phyloP scores from a whole-genome alignment of 2,888 invertebrate genomes.

The Lathronympha strigana region DNA sequence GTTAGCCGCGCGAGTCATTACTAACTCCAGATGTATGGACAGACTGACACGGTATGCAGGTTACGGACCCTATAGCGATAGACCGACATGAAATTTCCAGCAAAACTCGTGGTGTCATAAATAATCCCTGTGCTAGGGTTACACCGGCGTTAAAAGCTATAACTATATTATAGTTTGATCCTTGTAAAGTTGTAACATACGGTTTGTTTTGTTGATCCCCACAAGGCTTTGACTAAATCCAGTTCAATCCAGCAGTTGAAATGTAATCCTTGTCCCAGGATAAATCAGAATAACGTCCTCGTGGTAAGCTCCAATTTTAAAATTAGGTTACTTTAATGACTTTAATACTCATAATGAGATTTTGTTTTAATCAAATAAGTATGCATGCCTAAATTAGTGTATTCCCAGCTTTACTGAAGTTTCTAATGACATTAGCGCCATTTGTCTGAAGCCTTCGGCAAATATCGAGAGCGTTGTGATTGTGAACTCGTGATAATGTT shows the following conservation, averaged over 20 bases:
- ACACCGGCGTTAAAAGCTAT: slow-evolving; percentile 17
- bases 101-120: slow-evolving; percentile 49
- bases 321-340: neutral
- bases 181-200: neutral
- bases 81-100: slow-evolving; percentile 60
- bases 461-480: slow-evolving; percentile 27
- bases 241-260: slow-evolving; percentile 10
- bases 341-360: too few relatives aligned
- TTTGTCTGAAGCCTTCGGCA: slow-evolving; percentile 33
- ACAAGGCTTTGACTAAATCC: slow-evolving; percentile 18
- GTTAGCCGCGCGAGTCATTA: slow-evolving; percentile 37
- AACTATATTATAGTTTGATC: neutral
- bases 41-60: slow-evolving; percentile 42
- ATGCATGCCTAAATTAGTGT: neutral
- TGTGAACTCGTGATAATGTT: slow-evolving; percentile 25
- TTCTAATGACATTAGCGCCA: slow-evolving; percentile 36
- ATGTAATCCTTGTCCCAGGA: slow-evolving; percentile 3
- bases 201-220: slow-evolving; percentile 8
- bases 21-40: slow-evolving; percentile 35
- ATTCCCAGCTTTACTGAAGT: slow-evolving; percentile 20
- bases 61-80: slow-evolving; percentile 54
- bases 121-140: slow-evolving; percentile 25
- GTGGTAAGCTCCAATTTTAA: neutral
- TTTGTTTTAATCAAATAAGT: too few relatives aligned
- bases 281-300: slow-evolving; percentile 3